phyloP scores from a whole-genome alignment of 2,797 vertebrate genomes.

The Sebastes matsubarae region DNA sequence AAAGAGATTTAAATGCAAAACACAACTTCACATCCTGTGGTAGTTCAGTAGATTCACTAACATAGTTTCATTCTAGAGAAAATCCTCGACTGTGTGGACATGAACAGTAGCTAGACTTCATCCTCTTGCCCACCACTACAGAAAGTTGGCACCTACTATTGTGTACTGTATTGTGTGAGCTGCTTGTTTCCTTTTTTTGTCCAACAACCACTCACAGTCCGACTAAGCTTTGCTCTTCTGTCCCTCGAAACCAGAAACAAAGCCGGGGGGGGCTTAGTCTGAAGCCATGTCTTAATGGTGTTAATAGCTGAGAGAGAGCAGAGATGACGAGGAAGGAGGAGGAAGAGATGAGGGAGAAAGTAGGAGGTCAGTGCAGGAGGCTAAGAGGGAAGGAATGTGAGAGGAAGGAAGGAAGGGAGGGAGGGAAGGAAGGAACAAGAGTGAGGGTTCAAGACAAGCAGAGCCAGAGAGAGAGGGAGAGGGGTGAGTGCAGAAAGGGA shows the following conservation, averaged over 20 bases:
- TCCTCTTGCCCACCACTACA: slow-evolving; percentile 41
- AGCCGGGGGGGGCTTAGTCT: slow-evolving; percentile 52
- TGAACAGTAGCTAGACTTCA: slow-evolving; percentile 32
- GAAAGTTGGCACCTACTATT: slow-evolving; percentile 47
- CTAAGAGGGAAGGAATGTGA: slow-evolving; percentile 43
- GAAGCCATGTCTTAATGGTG: slow-evolving; percentile 64
- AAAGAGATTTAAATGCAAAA: slow-evolving; percentile 16
- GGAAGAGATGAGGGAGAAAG: slow-evolving; percentile 2
- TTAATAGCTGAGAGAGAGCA: slow-evolving; percentile 45
- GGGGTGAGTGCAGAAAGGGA: slow-evolving; percentile 13
- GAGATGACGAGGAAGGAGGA: slow-evolving; percentile 5
- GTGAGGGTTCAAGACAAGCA: slow-evolving; percentile 38
- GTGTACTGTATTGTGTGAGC: slow-evolving; percentile 47
- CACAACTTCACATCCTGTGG: background rate
- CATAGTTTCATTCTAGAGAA: slow-evolving; percentile 34
- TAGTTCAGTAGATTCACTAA: slow-evolving; percentile 50
- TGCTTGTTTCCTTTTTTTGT: slow-evolving; percentile 45
- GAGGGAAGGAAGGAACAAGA: slow-evolving; percentile 35
- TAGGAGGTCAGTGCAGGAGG: slow-evolving; percentile 37
- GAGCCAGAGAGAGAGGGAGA: slow-evolving; percentile 24
- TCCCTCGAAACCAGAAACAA: slow-evolving; percentile 65
- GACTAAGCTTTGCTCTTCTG: slow-evolving; percentile 57
- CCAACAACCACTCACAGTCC: slow-evolving; percentile 57
- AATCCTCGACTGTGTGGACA: slow-evolving; percentile 19
- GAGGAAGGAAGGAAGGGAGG: slow-evolving; percentile 19